Evolutionary conservation across 2,888 invertebrate genomes (phyloP).

Genomic region (Apamea anceps): DNA sequence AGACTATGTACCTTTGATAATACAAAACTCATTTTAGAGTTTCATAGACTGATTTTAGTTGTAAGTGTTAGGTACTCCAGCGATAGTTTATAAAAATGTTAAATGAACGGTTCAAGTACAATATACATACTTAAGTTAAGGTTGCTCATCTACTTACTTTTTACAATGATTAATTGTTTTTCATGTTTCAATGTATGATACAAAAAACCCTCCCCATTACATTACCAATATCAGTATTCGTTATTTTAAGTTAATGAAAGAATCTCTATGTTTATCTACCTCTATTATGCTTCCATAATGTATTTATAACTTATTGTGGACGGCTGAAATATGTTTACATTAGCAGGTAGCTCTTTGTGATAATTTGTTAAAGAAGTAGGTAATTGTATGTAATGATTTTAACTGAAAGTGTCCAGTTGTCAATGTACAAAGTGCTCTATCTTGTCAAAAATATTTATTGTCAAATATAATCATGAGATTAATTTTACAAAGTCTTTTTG

Average conservation of each 20-base stretch:
- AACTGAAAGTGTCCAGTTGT: constrained; percentile 65
- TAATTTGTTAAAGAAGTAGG: constrained; percentile 76
- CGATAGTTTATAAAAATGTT: constrained; percentile 79
- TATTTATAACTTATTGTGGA: constrained; percentile 84
- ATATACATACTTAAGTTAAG: constrained; percentile 63
- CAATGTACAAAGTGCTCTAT: constrained; percentile 88
- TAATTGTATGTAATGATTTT: constrained; percentile 67
- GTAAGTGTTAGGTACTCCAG: constrained; percentile 85
- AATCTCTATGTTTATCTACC: constrained; percentile 89
- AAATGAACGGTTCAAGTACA: constrained; percentile 68
- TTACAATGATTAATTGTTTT: constrained; percentile 45
- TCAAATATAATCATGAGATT: constrained; percentile 86
- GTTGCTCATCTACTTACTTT: constrained; percentile 59
- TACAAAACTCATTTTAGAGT: constrained; percentile 85
- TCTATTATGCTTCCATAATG: constrained; percentile 86
- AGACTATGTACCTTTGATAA: constrained; percentile 74
- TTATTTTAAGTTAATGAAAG: constrained; percentile 82
- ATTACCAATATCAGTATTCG: constrained; percentile 88
- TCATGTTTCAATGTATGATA: constrained; percentile 55
- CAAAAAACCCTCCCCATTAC: constrained; percentile 66
- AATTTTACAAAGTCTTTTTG: constrained; percentile 69
- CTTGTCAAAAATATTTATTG: constrained; percentile 90
- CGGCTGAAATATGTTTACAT: constrained; percentile 76
- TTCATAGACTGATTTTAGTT: constrained; percentile 87
- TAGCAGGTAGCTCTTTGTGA: constrained; percentile 82